Evolutionary conservation across 2,797 vertebrate genomes (phyloP).

Genomic region (Novumbra hubbsi): DNA sequence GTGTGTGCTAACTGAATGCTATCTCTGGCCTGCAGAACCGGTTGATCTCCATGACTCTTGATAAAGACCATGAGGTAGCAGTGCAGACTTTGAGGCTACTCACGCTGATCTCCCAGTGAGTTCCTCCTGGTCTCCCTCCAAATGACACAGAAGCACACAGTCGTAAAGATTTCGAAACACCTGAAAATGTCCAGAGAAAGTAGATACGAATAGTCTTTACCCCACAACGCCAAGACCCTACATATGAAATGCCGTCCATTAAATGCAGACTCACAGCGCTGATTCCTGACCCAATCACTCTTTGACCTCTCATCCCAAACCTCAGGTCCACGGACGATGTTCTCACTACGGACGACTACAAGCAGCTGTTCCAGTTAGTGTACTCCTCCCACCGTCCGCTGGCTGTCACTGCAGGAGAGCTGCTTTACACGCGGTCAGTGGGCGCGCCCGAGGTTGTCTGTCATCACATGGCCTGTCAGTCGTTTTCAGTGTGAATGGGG

Average conservation of each 20-base stretch:
- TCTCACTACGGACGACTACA: conserved; percentile 78
- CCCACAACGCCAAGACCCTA: neutral
- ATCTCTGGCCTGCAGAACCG: conserved; percentile 72
- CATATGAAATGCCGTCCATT: too few species aligned
- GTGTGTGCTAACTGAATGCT: conserved; percentile 3
- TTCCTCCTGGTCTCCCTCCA: conserved; percentile 40
- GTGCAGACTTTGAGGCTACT: conserved; percentile 89
- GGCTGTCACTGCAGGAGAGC: conserved; percentile 83
- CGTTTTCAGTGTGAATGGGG: neutral
- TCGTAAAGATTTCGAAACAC: neutral
- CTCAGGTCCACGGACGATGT: conserved; percentile 80
- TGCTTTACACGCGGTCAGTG: conserved; percentile 82
- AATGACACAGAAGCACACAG: neutral
- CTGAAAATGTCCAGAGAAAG: neutral
- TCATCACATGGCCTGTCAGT: neutral
- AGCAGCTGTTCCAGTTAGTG: conserved; percentile 82
- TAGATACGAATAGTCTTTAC: neutral
- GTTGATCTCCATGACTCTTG: conserved; percentile 90
- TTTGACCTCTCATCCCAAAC: conserved; percentile 6
- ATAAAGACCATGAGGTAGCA: conserved; percentile 91
- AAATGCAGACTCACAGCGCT: too few species aligned
- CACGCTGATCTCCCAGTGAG: conserved; percentile 86
- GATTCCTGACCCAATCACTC: neutral
- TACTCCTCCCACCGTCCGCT: conserved; percentile 87
- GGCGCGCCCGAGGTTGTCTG: neutral